Percentiles rank a stretch among this genome's conserved stretches.
Evolutionary conservation across 2,797 vertebrate genomes (phyloP).

Genomic region (Allobates femoralis): DNA sequence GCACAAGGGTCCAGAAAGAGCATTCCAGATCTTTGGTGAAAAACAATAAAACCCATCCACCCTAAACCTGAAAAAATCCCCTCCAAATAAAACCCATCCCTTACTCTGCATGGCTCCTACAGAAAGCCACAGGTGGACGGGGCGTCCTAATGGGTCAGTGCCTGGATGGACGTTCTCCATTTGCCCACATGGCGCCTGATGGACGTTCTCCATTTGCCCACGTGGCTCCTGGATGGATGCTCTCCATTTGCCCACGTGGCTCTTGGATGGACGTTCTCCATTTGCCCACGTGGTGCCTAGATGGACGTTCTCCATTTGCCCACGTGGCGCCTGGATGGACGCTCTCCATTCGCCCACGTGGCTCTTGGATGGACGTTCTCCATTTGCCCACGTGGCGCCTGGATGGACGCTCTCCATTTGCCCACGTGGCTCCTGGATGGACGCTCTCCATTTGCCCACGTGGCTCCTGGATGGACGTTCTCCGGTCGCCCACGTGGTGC

Average conservation of each 20-base stretch:
- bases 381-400: not conserved
- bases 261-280: too few relatives aligned
- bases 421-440: too few relatives aligned
- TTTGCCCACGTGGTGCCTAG: not conserved
- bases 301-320: not conserved
- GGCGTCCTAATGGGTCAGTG: not conserved
- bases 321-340: not conserved
- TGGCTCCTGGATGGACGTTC: too few relatives aligned
- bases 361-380: too few relatives aligned
- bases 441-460: too few relatives aligned
- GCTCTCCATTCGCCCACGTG: not conserved
- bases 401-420: too few relatives aligned
- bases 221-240: too few relatives aligned
- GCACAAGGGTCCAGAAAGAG: not conserved
- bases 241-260: not conserved
- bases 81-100: not conserved
- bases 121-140: not conserved
- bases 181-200: not conserved
- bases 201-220: too few relatives aligned
- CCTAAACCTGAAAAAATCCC: not conserved
- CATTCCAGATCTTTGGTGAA: constrained; percentile 29
- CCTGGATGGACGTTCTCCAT: not conserved
- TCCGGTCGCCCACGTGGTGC: too few relatives aligned
- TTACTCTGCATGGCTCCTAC: not conserved
- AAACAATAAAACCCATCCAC: not conserved